A percentile compares a stretch with the other conserved stretches of the same genome.
phyloP scores from a whole-genome alignment of 2,888 invertebrate species.

The Tineola bisselliella region DNA sequence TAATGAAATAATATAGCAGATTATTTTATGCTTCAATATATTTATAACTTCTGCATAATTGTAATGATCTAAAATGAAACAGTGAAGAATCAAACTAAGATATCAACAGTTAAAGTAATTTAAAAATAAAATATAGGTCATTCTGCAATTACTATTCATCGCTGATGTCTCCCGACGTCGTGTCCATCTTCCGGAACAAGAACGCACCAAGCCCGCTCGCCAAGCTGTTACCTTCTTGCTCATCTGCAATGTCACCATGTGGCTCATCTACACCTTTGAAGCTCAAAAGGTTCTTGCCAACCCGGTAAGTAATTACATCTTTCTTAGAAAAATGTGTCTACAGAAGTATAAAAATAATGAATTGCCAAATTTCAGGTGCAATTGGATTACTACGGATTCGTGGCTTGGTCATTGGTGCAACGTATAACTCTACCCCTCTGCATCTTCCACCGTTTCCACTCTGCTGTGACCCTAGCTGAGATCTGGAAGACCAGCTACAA shows the following conservation, averaged over 20 bases:
- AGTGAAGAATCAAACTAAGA: too few species aligned
- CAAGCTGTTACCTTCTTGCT: conserved; percentile 95
- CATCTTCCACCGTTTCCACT: conserved; percentile 97
- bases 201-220: conserved; percentile 92
- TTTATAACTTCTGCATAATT: too few species aligned
- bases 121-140: conserved; percentile 65
- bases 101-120: too few species aligned
- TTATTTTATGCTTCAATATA: too few species aligned
- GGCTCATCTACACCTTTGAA: conserved; percentile 95
- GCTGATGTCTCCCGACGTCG: conserved; percentile 92
- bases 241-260: conserved; percentile 96
- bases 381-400: conserved; percentile 91
- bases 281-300: conserved; percentile 93
- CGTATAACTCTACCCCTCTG: conserved; percentile 92
- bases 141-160: conserved; percentile 93
- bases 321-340: conserved; percentile 20
- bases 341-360: conserved; percentile 18
- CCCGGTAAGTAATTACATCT: conserved; percentile 70
- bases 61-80: too few species aligned
- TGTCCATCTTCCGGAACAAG: conserved; percentile 91
- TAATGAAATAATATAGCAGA: too few species aligned
- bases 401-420: conserved; percentile 93
- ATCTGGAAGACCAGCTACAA: conserved; percentile 97
- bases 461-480: conserved; percentile 92
- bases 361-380: conserved; percentile 67